Percentiles rank a stretch among this genome's conserved stretches.
Evolutionary conservation across 2,888 invertebrate genomes (phyloP).

Genomic region (Ethmia dodecea): DNA sequence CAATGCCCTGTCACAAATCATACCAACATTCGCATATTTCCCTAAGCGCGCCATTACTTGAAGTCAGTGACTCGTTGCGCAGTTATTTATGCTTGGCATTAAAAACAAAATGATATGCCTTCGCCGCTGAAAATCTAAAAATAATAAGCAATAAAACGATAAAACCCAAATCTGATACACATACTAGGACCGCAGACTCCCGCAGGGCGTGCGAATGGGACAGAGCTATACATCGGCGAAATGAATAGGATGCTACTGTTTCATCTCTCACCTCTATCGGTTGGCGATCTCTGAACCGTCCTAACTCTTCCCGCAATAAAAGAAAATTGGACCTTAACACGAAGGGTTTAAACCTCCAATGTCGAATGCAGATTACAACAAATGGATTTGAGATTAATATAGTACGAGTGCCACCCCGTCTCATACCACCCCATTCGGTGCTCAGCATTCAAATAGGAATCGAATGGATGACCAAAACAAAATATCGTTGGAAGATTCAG

Average conservation of each 20-base stretch:
- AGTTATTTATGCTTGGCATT: constrained; percentile 72
- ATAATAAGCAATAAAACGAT: constrained; percentile 79
- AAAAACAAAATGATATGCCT: constrained; percentile 77
- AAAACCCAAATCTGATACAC: constrained; percentile 78
- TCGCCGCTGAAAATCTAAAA: constrained; percentile 77
- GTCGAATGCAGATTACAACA: constrained; percentile 69
- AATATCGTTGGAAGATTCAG: constrained; percentile 76
- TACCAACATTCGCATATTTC: constrained; percentile 59
- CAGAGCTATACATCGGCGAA: constrained; percentile 62
- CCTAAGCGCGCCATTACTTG: constrained; percentile 65
- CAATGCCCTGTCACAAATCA: no score
- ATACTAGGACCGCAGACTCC: constrained; percentile 70
- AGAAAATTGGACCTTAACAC: constrained; percentile 57
- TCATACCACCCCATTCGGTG: constrained; percentile 72
- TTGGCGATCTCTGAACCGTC: constrained; percentile 69
- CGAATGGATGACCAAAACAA: constrained; percentile 79
- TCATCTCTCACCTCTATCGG: constrained; percentile 78
- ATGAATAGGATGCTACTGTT: constrained; percentile 76
- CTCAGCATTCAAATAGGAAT: constrained; percentile 78
- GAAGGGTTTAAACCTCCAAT: constrained; percentile 40
- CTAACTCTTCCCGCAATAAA: constrained; percentile 60
- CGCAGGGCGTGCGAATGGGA: constrained; percentile 65
- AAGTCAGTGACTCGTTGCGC: constrained; percentile 62
- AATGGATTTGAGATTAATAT: constrained; percentile 78
- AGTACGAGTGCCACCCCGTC: constrained; percentile 74